Conservation (phyloP, 1,140 invertebrate genomes). For the Ctenoplectra terminalis region DNA sequence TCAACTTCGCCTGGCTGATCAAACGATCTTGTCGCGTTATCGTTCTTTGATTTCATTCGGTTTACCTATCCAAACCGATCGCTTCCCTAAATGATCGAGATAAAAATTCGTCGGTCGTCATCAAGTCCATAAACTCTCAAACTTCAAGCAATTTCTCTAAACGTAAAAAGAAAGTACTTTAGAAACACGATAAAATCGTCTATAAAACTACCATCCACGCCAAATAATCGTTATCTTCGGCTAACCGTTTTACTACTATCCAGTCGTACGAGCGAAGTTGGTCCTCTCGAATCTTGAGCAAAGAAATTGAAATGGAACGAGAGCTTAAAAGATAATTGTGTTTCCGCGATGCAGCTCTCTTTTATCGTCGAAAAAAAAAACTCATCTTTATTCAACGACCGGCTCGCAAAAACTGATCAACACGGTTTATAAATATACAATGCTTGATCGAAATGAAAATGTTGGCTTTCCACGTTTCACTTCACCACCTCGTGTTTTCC, state of each 20-base stretch:
- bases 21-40: conserved; percentile 23
- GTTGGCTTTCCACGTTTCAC: neutral
- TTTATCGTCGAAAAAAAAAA: too few relatives aligned
- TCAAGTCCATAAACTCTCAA: neutral
- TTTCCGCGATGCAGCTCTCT: neutral
- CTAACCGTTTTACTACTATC: neutral
- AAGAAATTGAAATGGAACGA: neutral
- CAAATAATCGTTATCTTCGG: conserved; percentile 15
- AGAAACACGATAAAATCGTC: neutral
- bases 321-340: neutral
- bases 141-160: neutral
- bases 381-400: too few relatives aligned
- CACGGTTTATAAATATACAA: too few relatives aligned
- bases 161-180: neutral
- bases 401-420: too few relatives aligned
- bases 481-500: neutral
- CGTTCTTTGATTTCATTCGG: conserved; percentile 30
- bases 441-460: neutral
- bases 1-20: conserved; percentile 19
- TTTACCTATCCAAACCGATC: neutral
- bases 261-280: neutral
- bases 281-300: neutral
- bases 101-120: neutral
- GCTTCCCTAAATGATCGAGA: neutral
- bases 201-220: neutral